Conservation (phyloP, 1,140 invertebrate species). For the Ditylenchus dipsaci region DNA sequence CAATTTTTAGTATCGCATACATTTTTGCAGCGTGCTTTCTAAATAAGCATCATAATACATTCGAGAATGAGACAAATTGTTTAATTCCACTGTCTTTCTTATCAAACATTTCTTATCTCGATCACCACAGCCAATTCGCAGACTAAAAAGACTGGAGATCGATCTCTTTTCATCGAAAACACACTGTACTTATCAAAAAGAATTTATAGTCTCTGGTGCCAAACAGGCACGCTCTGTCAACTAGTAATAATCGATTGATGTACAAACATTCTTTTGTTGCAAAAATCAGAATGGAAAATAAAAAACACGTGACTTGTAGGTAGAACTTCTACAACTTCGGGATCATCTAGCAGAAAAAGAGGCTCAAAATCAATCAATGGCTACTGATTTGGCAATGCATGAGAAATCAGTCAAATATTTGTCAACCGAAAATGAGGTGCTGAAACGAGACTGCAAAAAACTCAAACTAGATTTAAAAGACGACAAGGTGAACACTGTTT, state of each 20-base stretch:
- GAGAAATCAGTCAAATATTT: neutral
- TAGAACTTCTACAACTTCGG: neutral
- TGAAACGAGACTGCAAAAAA: neutral
- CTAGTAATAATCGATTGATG: neutral
- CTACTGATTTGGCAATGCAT: neutral
- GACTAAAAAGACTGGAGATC: neutral
- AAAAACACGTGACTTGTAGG: neutral
- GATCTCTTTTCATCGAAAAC: too few relatives aligned
- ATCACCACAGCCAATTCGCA: neutral
- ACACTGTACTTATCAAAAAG: neutral
- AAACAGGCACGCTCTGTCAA: neutral
- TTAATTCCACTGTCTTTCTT: too few relatives aligned
- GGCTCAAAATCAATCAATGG: neutral
- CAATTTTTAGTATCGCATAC: too few relatives aligned
- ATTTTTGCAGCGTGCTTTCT: too few relatives aligned
- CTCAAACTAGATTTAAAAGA: slow-evolving; percentile 37
- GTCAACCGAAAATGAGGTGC: neutral
- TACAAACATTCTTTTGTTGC: neutral
- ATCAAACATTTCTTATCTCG: neutral
- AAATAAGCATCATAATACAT: too few relatives aligned
- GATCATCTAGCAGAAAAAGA: neutral
- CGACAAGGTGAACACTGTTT: too few relatives aligned
- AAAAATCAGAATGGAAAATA: neutral
- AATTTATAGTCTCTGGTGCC: neutral
- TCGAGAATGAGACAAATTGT: too few relatives aligned